These are phyloP conservation scores for Neria commutata DNA, from an alignment of 2,888 invertebrate genomes.

Conservation along the genomic window DNA sequence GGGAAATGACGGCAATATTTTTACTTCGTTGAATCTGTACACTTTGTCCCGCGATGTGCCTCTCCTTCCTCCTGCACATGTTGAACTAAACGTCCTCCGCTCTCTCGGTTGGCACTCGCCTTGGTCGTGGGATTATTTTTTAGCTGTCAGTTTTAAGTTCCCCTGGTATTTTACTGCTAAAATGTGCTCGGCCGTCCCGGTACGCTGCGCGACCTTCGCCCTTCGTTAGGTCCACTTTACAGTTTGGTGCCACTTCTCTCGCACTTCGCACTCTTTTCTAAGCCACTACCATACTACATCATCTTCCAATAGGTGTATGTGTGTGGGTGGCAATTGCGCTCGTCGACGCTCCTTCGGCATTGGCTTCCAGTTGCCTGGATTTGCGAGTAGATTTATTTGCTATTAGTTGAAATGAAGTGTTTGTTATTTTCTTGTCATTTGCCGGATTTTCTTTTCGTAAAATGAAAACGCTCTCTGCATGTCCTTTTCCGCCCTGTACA, in stretches of 20 bases:
- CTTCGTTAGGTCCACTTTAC: background rate
- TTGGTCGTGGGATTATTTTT: background rate
- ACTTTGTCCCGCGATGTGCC: too few relatives aligned
- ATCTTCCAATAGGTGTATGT: too few relatives aligned
- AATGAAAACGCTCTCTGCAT: background rate
- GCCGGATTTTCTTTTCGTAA: slow-evolving; percentile 1
- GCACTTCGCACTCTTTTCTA: background rate
- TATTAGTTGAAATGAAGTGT: slow-evolving; percentile 19
- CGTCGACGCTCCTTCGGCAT: background rate
- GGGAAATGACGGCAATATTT: slow-evolving; percentile 11
- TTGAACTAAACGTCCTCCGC: too few relatives aligned
- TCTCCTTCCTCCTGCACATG: too few relatives aligned
- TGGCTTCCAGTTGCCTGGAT: slow-evolving; percentile 10
- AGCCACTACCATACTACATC: background rate
- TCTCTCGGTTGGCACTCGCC: background rate
- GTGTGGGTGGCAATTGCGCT: too few relatives aligned
- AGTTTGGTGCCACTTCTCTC: background rate
- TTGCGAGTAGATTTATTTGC: slow-evolving; percentile 20
- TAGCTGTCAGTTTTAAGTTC: background rate
- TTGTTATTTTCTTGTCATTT: slow-evolving; percentile 19
- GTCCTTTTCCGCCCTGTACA: background rate
- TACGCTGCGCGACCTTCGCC: too few relatives aligned
- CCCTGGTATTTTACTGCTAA: background rate
- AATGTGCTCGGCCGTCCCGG: background rate
- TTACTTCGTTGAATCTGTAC: too few relatives aligned